A percentile compares a stretch with the other conserved stretches of the same genome.
These are phyloP conservation scores for Whitmania pigra DNA, from an alignment of 1,140 invertebrate species.

Conservation along the genomic window DNA sequence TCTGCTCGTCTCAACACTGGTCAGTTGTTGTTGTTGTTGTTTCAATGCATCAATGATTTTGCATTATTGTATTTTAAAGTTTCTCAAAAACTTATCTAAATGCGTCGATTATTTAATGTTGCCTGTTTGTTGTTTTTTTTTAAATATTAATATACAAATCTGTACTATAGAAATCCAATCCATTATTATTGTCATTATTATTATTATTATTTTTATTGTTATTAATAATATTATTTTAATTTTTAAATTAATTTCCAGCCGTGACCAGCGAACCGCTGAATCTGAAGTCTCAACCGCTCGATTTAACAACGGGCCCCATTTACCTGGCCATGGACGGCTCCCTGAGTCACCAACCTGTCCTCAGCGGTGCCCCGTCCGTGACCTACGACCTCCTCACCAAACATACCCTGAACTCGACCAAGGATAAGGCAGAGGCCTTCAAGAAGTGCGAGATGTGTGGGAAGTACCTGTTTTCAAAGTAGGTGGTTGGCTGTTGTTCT, in stretches of 20 bases:
- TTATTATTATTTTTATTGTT: too few relatives aligned
- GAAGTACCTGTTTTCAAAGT: constrained; percentile 23
- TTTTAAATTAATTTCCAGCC: neutral
- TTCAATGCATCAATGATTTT: too few relatives aligned
- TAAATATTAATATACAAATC: too few relatives aligned
- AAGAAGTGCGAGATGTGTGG: constrained; percentile 25
- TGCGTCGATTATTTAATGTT: too few relatives aligned
- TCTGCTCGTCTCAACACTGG: too few relatives aligned
- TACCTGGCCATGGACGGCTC: constrained; percentile 6
- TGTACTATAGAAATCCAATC: too few relatives aligned
- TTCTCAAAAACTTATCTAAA: too few relatives aligned
- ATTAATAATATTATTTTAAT: too few relatives aligned
- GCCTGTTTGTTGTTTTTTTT: too few relatives aligned
- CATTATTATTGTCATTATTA: too few relatives aligned
- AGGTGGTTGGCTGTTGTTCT: neutral
- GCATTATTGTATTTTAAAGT: too few relatives aligned
- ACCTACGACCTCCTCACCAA: constrained; percentile 21
- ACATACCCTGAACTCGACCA: constrained; percentile 14
- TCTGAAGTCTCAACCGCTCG: constrained; percentile 18
- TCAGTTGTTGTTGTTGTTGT: too few relatives aligned
- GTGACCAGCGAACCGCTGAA: constrained; percentile 11
- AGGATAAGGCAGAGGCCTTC: constrained; percentile 20
- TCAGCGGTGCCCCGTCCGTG: constrained; percentile 1
- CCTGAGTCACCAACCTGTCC: constrained; percentile 11
- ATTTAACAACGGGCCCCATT: constrained; percentile 10